These are phyloP conservation scores for Benthosema pterotum DNA, from an alignment of 2,797 vertebrate genomes.

Conservation along the genomic window DNA sequence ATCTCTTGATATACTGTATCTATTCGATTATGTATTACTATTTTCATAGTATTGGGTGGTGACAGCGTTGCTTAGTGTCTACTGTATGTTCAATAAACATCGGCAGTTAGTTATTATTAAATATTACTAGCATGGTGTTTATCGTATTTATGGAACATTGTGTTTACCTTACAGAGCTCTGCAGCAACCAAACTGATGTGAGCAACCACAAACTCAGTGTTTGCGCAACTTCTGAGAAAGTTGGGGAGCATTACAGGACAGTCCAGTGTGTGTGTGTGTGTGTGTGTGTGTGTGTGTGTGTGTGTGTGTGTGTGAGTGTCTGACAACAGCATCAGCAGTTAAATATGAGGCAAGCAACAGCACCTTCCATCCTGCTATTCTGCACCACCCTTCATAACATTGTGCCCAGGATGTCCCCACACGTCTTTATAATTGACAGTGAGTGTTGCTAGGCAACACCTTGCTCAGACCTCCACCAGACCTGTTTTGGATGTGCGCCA, in stretches of 20 bases:
- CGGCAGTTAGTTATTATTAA: not conserved
- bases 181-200: conserved; percentile 2
- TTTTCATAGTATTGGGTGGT: not conserved
- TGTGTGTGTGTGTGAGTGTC: not conserved
- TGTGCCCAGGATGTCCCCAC: too few relatives aligned
- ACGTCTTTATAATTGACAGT: too few relatives aligned
- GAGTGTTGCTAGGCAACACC: too few relatives aligned
- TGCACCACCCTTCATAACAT: too few relatives aligned
- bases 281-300: conserved; percentile 2
- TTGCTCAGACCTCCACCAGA: too few relatives aligned
- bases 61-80: not conserved
- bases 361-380: too few relatives aligned
- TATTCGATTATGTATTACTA: not conserved
- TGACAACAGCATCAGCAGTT: too few relatives aligned
- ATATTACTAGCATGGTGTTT: not conserved
- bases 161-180: not conserved
- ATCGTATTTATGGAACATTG: not conserved
- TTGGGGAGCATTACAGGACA: not conserved
- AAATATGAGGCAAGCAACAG: too few relatives aligned
- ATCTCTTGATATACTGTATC: not conserved
- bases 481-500: too few relatives aligned
- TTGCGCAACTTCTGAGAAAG: conserved; percentile 28
- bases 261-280: not conserved
- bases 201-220: not conserved
- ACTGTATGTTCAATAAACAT: conserved; percentile 1